These are phyloP conservation scores for Andricus quercusramuli DNA, from an alignment of 2,888 invertebrate genomes.

Conservation along the genomic window DNA sequence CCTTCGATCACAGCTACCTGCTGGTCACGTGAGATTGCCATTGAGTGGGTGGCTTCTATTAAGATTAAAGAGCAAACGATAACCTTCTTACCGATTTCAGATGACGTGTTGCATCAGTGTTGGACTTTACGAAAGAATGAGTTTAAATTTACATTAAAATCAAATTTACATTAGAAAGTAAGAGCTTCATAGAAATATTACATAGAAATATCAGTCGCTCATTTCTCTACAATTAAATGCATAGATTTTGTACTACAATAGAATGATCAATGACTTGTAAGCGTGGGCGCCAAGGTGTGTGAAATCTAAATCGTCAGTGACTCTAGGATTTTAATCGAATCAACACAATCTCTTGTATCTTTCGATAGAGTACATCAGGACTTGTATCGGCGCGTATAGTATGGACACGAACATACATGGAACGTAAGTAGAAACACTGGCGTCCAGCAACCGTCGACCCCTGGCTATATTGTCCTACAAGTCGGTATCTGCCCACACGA, in stretches of 20 bases:
- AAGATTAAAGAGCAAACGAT: neutral
- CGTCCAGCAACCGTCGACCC: constrained; percentile 42
- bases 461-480: constrained; percentile 64
- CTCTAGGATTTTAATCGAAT: constrained; percentile 19
- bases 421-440: constrained; percentile 21
- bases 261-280: constrained; percentile 9
- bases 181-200: neutral
- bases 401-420: neutral
- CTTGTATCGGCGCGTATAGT: neutral
- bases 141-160: neutral
- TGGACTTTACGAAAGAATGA: neutral
- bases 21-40: constrained; percentile 53
- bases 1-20: constrained; percentile 50
- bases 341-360: constrained; percentile 11
- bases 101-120: neutral
- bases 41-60: constrained; percentile 31
- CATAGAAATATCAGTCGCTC: neutral
- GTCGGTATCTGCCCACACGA: constrained; percentile 68
- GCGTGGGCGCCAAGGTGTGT: constrained; percentile 27
- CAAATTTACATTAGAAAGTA: neutral
- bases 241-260: constrained; percentile 12
- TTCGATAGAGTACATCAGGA: neutral
- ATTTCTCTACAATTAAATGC: neutral
- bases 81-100: neutral
- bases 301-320: constrained; percentile 4